Base-by-base conservation (phyloP, 2,888 invertebrate genomes). In the Aspidiotus rigidus region DNA sequence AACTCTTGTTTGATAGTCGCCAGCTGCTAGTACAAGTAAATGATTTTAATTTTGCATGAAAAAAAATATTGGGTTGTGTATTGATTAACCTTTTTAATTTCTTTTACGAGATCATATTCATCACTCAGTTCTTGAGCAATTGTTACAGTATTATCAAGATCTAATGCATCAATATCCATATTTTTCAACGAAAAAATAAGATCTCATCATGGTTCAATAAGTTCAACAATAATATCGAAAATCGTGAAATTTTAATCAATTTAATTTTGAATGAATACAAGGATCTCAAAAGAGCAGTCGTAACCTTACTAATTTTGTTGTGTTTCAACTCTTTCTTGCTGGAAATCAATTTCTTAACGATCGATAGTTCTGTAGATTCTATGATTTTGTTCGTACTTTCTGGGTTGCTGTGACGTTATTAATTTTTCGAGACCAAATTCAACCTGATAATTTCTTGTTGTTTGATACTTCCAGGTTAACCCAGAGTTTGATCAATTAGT, bases 301-400 rank as follows among this genome's bases (percentile, higher is more conserved):
- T 49, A 49, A 11, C 49, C 49, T 49, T 49, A 49, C 49, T 49
- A 49, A 49, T 49, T 49, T 57, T 57, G 57, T 16, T 17, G 57
- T 57, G 57, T 57, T 57, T 57, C 5, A 59, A 59, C 59, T 59
- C 59, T 59, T n/a, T 59, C 59, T n/a, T 59, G 28, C 28, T 13
- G 59, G 15, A 13, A 16, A 59, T 59, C 17, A 59, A 59, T 59
- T 59, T 59, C 59, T 59, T 59, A 59, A 59, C 11, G 59, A 59
- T 59, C 59, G 15, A 59, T 59, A 59, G 59, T 59, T 59, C 59
- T 59, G 59, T 59, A 59, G 59, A 59, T 59, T n/a, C 59, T 16
- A 59, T 17, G 59, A 59, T 59, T 59, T 13, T 16, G 16, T 59
- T 59, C 57, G 11, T 57, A 57, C 57, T 57, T 16, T 17, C 28